Evolutionary conservation across 2,888 invertebrate species (phyloP).

Genomic region (Portevinia maculata): DNA sequence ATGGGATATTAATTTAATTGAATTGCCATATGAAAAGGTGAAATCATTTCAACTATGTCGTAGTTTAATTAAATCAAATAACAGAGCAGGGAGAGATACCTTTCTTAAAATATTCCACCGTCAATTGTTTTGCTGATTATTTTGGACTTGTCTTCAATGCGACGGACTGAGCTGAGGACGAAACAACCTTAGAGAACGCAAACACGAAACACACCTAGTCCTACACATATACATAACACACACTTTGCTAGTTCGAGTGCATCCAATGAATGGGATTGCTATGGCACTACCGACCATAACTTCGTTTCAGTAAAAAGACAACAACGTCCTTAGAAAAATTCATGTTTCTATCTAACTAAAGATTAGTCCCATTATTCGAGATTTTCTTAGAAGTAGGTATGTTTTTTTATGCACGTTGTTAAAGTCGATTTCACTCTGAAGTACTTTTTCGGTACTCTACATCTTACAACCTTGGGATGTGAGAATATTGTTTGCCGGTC

Average conservation of each 20-base stretch:
- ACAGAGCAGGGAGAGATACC: background rate
- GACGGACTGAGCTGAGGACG: background rate
- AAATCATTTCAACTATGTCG: conserved; percentile 24
- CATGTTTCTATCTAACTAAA: conserved; percentile 1
- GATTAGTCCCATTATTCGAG: conserved; percentile 16
- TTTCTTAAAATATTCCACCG: conserved; percentile 24
- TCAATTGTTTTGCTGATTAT: conserved; percentile 21
- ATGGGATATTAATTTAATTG: conserved; percentile 46
- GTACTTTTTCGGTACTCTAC: conserved; percentile 48
- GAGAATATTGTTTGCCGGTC: conserved; percentile 64
- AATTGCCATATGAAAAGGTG: conserved; percentile 26
- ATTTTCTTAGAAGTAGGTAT: background rate
- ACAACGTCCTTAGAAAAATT: conserved; percentile 3
- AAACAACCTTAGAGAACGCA: conserved; percentile 5
- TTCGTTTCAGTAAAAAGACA: background rate
- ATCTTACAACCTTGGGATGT: conserved; percentile 68
- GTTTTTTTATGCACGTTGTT: conserved; percentile 36
- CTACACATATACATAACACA: conserved; percentile 10
- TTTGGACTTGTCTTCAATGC: conserved; percentile 20
- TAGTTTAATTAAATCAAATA: conserved; percentile 34
- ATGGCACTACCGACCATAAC: conserved; percentile 29
- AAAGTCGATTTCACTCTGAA: conserved; percentile 40
- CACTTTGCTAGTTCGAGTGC: conserved; percentile 27
- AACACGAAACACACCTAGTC: conserved; percentile 15
- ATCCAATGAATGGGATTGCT: conserved; percentile 32